Percentiles rank a stretch among this genome's conserved stretches.
Conservation (phyloP, 2,888 invertebrate genomes). For the Leuctra nigra region DNA sequence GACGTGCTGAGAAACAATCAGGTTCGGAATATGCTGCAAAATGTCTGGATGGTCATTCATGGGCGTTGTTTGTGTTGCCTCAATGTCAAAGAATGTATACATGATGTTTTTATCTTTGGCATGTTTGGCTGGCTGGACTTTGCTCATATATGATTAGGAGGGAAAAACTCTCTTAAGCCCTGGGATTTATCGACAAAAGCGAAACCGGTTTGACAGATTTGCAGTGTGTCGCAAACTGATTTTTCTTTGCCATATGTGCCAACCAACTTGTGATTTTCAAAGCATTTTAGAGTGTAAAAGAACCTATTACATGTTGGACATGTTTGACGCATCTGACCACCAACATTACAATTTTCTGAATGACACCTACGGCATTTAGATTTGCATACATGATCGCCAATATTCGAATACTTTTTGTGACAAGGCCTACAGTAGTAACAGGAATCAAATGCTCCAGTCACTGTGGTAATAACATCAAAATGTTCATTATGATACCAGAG, state of each 20-base stretch:
- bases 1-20: background rate
- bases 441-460: slow-evolving; percentile 8
- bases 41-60: background rate
- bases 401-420: background rate
- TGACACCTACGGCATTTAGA: background rate
- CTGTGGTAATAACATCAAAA: background rate
- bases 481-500: background rate
- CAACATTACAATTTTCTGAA: background rate
- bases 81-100: background rate
- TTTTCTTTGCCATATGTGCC: no score
- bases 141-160: background rate
- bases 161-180: background rate
- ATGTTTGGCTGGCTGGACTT: background rate
- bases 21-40: background rate
- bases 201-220: background rate
- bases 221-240: no score
- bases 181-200: background rate
- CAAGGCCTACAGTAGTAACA: no score
- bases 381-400: background rate
- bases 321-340: background rate
- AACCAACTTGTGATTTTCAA: no score
- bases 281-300: no score
- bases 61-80: background rate
- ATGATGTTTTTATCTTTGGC: background rate
- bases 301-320: background rate